These are phyloP conservation scores for Nyleta sp. DNA, from an alignment of 2,888 invertebrate genomes.

Conservation along the genomic window DNA sequence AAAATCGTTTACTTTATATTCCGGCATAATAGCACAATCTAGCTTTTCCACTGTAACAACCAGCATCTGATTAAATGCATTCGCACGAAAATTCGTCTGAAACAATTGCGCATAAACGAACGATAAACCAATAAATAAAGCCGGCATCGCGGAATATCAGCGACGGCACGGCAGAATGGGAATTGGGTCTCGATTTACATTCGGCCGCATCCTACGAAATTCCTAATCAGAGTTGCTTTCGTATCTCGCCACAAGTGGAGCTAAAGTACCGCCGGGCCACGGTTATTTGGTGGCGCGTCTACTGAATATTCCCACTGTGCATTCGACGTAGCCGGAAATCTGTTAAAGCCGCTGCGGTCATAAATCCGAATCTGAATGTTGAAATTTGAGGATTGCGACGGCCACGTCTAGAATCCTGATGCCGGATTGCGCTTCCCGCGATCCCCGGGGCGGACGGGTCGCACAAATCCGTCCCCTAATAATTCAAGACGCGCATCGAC, in stretches of 20 bases:
- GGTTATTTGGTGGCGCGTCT: constrained; percentile 40
- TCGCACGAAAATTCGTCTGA: constrained; percentile 48
- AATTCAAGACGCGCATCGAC: constrained; percentile 63
- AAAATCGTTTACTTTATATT: too few species aligned
- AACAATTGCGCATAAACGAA: constrained; percentile 52
- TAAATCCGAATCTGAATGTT: constrained; percentile 62
- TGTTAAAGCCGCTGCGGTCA: constrained; percentile 58
- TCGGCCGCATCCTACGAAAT: constrained; percentile 52
- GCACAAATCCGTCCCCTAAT: constrained; percentile 54
- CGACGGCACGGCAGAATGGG: constrained; percentile 28
- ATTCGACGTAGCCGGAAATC: constrained; percentile 57
- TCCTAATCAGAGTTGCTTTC: constrained; percentile 58
- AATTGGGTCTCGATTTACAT: constrained; percentile 60
- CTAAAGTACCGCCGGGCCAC: constrained; percentile 32
- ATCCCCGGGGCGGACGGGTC: constrained; percentile 29
- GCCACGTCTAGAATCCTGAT: constrained; percentile 54
- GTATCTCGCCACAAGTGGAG: constrained; percentile 53
- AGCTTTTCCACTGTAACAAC: constrained; percentile 9
- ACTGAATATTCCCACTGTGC: constrained; percentile 57
- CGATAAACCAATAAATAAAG: constrained; percentile 55
- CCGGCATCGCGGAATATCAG: constrained; percentile 36
- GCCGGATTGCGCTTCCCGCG: constrained; percentile 49
- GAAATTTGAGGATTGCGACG: constrained; percentile 63
- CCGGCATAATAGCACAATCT: constrained; percentile 29
- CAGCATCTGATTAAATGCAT: constrained; percentile 46